Evolutionary conservation across 2,113 vertebrate species (phyloP).

Genomic region (Equus przewalskii): DNA sequence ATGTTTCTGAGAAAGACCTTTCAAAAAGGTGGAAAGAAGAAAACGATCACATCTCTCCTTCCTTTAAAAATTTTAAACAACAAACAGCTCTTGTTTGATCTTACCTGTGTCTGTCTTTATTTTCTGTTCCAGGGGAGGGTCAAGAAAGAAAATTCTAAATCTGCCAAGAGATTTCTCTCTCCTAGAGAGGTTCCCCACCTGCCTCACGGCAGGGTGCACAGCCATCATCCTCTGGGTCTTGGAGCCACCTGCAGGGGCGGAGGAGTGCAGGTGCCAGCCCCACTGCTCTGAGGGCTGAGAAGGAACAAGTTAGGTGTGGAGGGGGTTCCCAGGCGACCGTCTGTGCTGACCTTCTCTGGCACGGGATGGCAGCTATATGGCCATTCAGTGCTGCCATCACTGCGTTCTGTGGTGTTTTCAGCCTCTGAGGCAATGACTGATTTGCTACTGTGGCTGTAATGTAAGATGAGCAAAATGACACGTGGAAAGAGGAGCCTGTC

Average conservation of each 20-base stretch:
- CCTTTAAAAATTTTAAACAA: neutral
- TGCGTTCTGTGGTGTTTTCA: accelerated
- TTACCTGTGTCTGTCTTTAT: neutral
- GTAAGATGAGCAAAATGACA: neutral
- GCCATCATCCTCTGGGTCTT: neutral
- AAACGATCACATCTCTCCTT: neutral
- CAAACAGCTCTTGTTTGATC: neutral
- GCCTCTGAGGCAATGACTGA: neutral
- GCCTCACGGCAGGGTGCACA: accelerated
- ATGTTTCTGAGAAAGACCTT: neutral
- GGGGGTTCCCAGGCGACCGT: neutral
- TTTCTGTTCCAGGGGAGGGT: neutral
- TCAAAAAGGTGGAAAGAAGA: neutral
- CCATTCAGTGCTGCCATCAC: neutral
- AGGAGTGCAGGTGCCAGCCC: neutral
- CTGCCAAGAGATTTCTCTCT: neutral
- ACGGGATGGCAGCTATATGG: accelerated
- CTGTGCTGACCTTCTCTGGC: neutral
- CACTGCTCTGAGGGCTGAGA: neutral
- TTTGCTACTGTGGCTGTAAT: too few species aligned
- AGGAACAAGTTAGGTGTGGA: too few species aligned
- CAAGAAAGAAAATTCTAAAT: neutral
- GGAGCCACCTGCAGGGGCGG: neutral
- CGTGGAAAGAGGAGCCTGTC: neutral
- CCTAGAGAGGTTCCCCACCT: neutral